Base-by-base conservation (phyloP, 2,888 invertebrate genomes). In the Luperina nickerlii region DNA sequence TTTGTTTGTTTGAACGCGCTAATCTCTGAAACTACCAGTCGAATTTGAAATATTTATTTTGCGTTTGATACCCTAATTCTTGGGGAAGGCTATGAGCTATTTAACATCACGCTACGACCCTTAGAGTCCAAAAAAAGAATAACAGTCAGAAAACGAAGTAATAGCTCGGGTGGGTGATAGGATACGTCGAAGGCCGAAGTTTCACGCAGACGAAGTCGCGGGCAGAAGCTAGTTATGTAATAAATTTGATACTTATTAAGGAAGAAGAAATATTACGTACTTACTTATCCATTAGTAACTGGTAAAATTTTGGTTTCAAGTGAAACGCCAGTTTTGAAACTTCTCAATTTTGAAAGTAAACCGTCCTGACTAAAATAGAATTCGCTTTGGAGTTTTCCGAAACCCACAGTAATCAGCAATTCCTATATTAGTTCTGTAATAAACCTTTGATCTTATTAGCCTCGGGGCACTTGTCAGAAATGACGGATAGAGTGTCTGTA, bases 401-500 rank as follows among this genome's bases (percentile, higher is more conserved):
- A 79, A 63, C 15, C 51, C 11, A 45, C 18, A 63, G 15, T 79
- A 81, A 84, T 84, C 73, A 76, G 73, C 69, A 67, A 70, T 78
- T 78, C 63, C 27, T 76, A 78, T 73, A 65, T 75, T 70, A 54
- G 73, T 83, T 78, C 42, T 48, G 54, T 71, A 82, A 79, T 87
- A 84, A 81, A 75, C 78, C 82, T 68, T 75, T 83, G 73, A 83
- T 84, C 85, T 81, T 84, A 92, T 92, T 73, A 77, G 32, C 71
- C 71, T 68, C 60, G 63, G 54, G 83, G 73, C 60, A 74, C 75
- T 87, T 78, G 91, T 88, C 85, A 83, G 86, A 79, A 84, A 92
- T 93, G 92, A 93, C 90, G 89, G 91, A 94, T 93, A 87, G 90
- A 90, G 90, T 91, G 89, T 90, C 89, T 78, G 86, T 90, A 87